phyloP scores from a whole-genome alignment of 2,797 vertebrate genomes.

The Coilia nasus region DNA sequence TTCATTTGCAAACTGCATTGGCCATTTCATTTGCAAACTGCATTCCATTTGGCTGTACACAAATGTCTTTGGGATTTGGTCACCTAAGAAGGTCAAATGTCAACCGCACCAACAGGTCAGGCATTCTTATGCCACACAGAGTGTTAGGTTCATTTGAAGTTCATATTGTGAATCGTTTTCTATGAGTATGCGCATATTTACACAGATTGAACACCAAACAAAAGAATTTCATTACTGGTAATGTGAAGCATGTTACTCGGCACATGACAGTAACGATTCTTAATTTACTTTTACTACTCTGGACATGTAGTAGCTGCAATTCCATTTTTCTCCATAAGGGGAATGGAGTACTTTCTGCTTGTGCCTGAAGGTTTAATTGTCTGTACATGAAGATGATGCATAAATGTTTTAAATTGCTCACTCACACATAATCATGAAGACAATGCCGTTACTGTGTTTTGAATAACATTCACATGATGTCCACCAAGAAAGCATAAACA shows the following conservation, averaged over 20 bases:
- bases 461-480: background rate
- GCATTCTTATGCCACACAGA: background rate
- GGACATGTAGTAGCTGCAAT: background rate
- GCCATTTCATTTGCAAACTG: background rate
- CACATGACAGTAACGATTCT: too few species aligned
- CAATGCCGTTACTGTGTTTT: background rate
- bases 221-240: too few species aligned
- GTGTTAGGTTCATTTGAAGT: background rate
- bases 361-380: background rate
- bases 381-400: background rate
- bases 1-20: background rate
- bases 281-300: background rate
- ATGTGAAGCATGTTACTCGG: too few species aligned
- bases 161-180: too few species aligned
- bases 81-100: background rate
- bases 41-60: slow-evolving; percentile 4
- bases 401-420: background rate
- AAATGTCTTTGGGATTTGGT: background rate
- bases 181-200: too few species aligned
- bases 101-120: background rate
- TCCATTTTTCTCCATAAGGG: slow-evolving; percentile 7
- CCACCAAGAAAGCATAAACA: background rate
- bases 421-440: background rate
- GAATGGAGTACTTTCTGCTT: background rate
- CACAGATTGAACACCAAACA: too few species aligned